Conservation (phyloP, 2,797 vertebrate genomes). For the Esox masquinongy region DNA sequence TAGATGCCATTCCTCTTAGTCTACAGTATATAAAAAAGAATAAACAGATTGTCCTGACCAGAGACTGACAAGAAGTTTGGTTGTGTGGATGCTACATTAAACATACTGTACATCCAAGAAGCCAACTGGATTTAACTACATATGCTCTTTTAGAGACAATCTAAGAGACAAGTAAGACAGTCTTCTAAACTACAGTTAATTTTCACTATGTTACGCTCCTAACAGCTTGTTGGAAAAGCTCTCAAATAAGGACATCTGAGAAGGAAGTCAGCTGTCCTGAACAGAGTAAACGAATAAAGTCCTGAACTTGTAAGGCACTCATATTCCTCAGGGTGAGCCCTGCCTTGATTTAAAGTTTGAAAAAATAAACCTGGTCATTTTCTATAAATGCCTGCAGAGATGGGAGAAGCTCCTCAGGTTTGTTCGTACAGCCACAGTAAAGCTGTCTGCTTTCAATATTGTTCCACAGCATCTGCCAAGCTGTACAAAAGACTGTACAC, state of each 20-base stretch:
- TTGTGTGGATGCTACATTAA: not conserved
- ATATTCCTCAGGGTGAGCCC: not conserved
- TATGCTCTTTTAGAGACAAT: not conserved
- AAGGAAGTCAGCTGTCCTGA: slow-evolving; percentile 8
- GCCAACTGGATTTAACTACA: not conserved
- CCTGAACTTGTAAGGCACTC: not conserved
- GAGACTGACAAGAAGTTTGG: no score
- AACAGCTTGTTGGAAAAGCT: slow-evolving; percentile 4
- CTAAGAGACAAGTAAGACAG: not conserved
- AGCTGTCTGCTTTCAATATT: slow-evolving; percentile 16
- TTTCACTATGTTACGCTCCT: not conserved
- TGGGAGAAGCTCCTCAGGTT: not conserved
- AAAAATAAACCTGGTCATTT: not conserved
- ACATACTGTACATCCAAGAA: not conserved
- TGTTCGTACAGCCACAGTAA: slow-evolving; percentile 6
- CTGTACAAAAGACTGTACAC: slow-evolving; percentile 3
- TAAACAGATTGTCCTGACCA: no score
- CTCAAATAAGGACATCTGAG: not conserved
- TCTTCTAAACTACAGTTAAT: slow-evolving; percentile 7
- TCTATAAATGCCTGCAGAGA: not conserved
- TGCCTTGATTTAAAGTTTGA: not conserved
- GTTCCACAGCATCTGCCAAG: slow-evolving; percentile 12
- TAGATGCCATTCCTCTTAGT: not conserved
- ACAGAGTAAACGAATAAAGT: not conserved
- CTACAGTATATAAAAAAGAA: not conserved